A percentile compares a stretch with the other conserved stretches of the same genome.
Evolutionary conservation across 64 coral and sea anemone genomes (phyloP).

Genomic region (Dendronephthya gigantea): DNA sequence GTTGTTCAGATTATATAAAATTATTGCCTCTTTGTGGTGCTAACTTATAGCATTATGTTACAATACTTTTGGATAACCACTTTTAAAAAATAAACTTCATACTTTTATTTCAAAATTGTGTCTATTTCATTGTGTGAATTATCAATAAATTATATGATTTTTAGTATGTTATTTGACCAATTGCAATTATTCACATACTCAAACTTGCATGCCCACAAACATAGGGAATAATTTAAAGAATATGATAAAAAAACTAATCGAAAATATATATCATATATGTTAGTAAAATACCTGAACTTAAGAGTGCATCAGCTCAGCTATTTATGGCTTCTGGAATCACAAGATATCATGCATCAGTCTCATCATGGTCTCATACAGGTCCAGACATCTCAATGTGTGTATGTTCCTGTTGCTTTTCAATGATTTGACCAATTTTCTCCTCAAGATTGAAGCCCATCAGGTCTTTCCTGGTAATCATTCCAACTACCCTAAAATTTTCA

Average conservation of each 20-base stretch:
- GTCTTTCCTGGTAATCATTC: slow-evolving; percentile 61
- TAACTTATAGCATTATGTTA: background rate
- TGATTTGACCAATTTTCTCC: slow-evolving; percentile 37
- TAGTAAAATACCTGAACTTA: no score
- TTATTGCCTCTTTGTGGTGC: background rate
- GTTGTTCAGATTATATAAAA: background rate
- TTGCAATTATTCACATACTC: no score
- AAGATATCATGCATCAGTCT: background rate
- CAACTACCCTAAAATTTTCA: slow-evolving; percentile 20
- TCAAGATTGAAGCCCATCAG: slow-evolving; percentile 66
- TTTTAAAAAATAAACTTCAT: background rate
- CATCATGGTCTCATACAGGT: background rate
- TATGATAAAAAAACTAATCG: no score
- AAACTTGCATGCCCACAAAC: no score
- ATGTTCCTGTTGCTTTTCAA: background rate
- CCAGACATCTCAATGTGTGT: background rate
- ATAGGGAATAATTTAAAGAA: no score
- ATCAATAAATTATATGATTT: no score
- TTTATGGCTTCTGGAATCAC: no score
- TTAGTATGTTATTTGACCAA: no score
- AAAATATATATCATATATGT: no score
- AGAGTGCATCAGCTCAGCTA: no score
- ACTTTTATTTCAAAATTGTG: background rate
- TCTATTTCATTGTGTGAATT: background rate
- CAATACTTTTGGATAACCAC: background rate